Conservation (phyloP, 2,113 vertebrate species). For the Pelmatolapia mariae region DNA sequence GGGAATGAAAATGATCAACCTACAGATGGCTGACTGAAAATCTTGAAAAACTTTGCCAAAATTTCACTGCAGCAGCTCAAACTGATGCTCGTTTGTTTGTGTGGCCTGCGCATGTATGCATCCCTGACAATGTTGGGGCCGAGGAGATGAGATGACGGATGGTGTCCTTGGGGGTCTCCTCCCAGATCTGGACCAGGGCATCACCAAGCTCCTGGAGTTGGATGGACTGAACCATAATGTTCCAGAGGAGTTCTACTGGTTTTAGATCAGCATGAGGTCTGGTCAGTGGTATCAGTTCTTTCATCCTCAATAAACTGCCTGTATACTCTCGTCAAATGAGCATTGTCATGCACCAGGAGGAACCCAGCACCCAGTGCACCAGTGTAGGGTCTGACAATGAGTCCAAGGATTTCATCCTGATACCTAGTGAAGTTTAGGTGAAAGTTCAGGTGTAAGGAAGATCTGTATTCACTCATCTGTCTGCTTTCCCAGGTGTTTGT, state of each 20-base stretch:
- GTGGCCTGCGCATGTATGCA: not conserved
- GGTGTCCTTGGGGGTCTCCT: not conserved
- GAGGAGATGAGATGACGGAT: not conserved
- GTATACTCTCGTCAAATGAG: not conserved
- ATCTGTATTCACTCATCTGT: not conserved
- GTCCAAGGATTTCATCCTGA: not conserved
- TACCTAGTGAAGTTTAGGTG: not conserved
- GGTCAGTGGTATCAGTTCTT: not conserved
- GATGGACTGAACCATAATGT: not conserved
- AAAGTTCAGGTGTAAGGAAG: not conserved
- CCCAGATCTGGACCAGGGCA: not conserved
- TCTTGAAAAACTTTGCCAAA: not conserved
- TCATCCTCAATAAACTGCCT: not conserved
- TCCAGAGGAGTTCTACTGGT: not conserved
- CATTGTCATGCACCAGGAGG: not conserved
- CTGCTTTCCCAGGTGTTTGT: not conserved
- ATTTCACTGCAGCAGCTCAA: not conserved
- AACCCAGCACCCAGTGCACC: not conserved
- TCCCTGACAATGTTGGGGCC: not conserved
- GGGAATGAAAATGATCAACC: not conserved
- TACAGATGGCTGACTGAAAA: not conserved
- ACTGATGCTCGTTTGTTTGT: not conserved
- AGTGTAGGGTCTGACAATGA: not conserved
- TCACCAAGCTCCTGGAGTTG: not conserved
- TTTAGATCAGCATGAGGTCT: not conserved